A percentile compares a stretch with the other conserved stretches of the same genome.
Conservation (phyloP, 2,888 invertebrate species). For the Rhimphoctona megacephalus region DNA sequence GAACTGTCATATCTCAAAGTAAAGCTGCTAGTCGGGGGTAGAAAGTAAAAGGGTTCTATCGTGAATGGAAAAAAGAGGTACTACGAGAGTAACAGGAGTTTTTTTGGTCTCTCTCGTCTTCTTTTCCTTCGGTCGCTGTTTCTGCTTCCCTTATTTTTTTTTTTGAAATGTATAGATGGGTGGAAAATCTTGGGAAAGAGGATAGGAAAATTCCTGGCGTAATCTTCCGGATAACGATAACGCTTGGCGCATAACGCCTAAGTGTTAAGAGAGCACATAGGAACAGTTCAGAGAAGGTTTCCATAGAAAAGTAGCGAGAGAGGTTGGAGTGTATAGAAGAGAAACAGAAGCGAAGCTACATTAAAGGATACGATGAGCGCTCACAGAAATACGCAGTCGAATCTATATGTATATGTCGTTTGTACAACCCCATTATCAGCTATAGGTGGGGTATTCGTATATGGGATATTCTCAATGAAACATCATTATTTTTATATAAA, state of each 20-base stretch:
- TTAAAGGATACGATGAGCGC: constrained; percentile 69
- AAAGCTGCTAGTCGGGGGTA: background rate
- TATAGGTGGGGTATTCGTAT: constrained; percentile 27
- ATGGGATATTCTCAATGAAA: background rate
- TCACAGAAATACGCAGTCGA: constrained; percentile 35
- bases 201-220: constrained; percentile 68
- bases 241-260: constrained; percentile 69
- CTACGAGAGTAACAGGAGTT: constrained; percentile 25
- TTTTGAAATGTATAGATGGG: constrained; percentile 33
- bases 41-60: constrained; percentile 33
- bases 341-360: constrained; percentile 57
- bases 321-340: constrained; percentile 24
- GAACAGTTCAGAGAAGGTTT: constrained; percentile 12
- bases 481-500: background rate
- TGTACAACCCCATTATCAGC: constrained; percentile 8
- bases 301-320: constrained; percentile 18
- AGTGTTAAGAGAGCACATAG: constrained; percentile 70
- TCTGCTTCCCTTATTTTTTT: constrained; percentile 4
- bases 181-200: constrained; percentile 60
- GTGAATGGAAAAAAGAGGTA: constrained; percentile 37
- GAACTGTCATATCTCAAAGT: background rate
- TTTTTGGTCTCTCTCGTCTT: background rate
- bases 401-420: constrained; percentile 31
- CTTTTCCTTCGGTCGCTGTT: background rate
- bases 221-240: constrained; percentile 71